A percentile compares a stretch with the other conserved stretches of the same genome.
Conservation (phyloP, 2,797 vertebrate genomes). For the Meda fulgida region DNA sequence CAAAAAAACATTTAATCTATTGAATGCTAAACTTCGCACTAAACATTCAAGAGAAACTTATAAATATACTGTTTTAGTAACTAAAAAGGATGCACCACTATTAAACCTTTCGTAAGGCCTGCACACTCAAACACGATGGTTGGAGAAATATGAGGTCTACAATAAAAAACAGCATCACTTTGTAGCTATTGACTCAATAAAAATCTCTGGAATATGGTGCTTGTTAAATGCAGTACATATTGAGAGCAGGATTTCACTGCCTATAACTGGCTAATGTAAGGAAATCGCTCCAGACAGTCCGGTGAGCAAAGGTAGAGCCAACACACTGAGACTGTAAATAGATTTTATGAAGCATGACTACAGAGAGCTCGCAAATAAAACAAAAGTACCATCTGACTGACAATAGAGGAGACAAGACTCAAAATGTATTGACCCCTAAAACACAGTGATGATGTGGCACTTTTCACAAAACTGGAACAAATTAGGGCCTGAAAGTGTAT, state of each 20-base stretch:
- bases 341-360: constrained; percentile 22
- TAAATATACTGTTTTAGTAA: not conserved
- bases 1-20: constrained; percentile 5
- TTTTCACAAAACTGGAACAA: not conserved
- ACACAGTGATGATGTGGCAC: not conserved
- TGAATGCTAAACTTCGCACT: not conserved
- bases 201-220: constrained; percentile 38
- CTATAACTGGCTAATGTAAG: constrained; percentile 63
- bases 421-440: not conserved
- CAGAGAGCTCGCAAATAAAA: constrained; percentile 19
- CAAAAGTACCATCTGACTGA: constrained; percentile 4
- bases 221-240: constrained; percentile 48
- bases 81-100: constrained; percentile 1
- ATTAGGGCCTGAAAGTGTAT: not conserved
- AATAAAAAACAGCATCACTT: constrained; percentile 53
- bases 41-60: not conserved
- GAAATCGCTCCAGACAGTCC: constrained; percentile 56
- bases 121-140: not conserved
- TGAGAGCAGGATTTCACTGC: constrained; percentile 49
- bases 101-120: not conserved
- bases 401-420: not conserved
- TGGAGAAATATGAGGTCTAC: constrained; percentile 22
- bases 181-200: constrained; percentile 55
- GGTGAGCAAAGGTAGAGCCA: constrained; percentile 49
- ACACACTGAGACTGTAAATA: constrained; percentile 7